A percentile compares a stretch with the other conserved stretches of the same genome.
These are phyloP conservation scores for Chaitophorus viminalis DNA, from an alignment of 2,888 invertebrate genomes.

Conservation along the genomic window DNA sequence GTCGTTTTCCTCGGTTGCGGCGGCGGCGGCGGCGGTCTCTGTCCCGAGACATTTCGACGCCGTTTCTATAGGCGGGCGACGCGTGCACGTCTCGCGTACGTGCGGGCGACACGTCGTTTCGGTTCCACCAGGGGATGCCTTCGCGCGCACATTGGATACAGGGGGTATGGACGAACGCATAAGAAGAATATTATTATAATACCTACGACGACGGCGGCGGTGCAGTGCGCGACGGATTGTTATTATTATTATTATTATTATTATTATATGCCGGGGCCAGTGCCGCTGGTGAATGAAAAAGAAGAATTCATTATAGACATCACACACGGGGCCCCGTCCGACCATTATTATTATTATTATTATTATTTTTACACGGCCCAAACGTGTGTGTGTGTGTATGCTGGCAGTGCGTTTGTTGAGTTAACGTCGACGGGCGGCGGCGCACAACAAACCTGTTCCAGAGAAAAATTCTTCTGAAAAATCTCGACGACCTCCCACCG, in stretches of 20 bases:
- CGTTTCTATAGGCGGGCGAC: background rate
- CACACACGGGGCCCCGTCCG: conserved; percentile 1
- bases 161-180: background rate
- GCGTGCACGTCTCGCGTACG: background rate
- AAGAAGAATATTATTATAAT: background rate
- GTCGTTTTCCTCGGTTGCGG: background rate
- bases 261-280: background rate
- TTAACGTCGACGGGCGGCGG: conserved; percentile 24
- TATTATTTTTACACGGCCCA: conserved; percentile 55
- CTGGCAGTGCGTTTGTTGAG: conserved; percentile 44
- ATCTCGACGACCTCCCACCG: conserved; percentile 60
- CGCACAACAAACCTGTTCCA: conserved; percentile 58
- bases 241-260: too few species aligned
- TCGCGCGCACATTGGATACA: background rate
- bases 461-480: conserved; percentile 62
- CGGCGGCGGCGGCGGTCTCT: background rate
- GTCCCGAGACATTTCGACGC: conserved; percentile 37
- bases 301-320: conserved; percentile 30
- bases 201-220: background rate
- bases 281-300: conserved; percentile 48
- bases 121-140: background rate
- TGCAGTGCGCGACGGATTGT: conserved; percentile 2
- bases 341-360: conserved; percentile 58
- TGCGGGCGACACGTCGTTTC: background rate
- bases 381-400: conserved; percentile 10